Evolutionary conservation across 2,888 invertebrate species (phyloP), one percentile per base, ranked within the genome.

Genomic region (Tenthredo mesomela): DNA sequence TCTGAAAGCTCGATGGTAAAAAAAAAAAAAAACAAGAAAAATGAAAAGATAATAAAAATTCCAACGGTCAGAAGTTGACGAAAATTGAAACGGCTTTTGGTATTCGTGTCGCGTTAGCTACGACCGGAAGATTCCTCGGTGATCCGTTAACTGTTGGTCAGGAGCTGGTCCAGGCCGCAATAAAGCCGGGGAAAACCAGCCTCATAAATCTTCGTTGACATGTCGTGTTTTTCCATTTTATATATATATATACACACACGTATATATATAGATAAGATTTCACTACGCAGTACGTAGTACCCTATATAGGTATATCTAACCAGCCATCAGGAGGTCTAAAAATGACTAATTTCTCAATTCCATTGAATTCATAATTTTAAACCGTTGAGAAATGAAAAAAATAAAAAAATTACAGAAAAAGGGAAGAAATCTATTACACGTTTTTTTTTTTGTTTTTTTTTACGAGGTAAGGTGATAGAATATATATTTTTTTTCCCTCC

Each of bases 171-270:
- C 21, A 40, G 61, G 21, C 61, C 18, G 78, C 80, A 80, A 80
- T 80, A 80, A 80, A 80, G 80, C 80, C 61, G 29, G 37, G 12
- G 54, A n/a, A 50, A 61, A 58, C 40, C 61, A 58, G 61, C n/a
- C 61, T 80, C 80, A 80, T 80, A 80, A 80, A 80, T 80, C 80
- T 80, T 80, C 80, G 80, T 58, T 80, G 80, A 61, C 80, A 61
- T 33, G n/a, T 80, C 80, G 12, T 61, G 80, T 80, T 80, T 61
- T 80, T 80, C 40, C 37, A 40, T 37, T 9, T 15, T 67, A 15
- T 25, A 33, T 15, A 67, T 25, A 12, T 33, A 33, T 33, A 33
- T 4, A 33, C 4, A 33, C 4, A 33, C 4, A 33, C 2, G 2
- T 33, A 33, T 33, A 33, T 33, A 4, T 37, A 37, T 73, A 73